Evolutionary conservation across 2,113 vertebrate species (phyloP), one percentile per base, ranked within the genome.

Genomic region (Perca fluviatilis): DNA sequence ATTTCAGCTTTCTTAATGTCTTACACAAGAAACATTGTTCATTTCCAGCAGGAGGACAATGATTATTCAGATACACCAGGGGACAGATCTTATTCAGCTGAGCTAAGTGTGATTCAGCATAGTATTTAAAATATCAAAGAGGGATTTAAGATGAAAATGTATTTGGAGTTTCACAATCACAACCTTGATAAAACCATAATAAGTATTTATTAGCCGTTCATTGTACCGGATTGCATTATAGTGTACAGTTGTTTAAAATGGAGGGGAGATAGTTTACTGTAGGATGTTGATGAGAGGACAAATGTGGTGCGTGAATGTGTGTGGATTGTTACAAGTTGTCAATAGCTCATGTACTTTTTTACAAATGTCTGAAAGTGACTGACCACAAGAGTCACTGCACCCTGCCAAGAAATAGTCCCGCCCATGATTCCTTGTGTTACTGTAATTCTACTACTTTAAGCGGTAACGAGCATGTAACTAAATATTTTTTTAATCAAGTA

Each of bases 41-140:
- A 77, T 80, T 75, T 75, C 12, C 2, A 63, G 46, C 2, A 43
- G 25, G 51, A 58, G 25, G 51, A 58, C 54, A 43, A 77, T 58
- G 8, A 72, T 71, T 71, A 80, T 47, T 47, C 63, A 15, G 43
- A 73, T 25, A 19, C 10, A 57, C 16, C 13, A 30, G 43, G 36
- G 51, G 11, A 71, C 11, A 50, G 12, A 73, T 54, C 47, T 71
- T 76, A 60, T 64, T 74, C 51, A 54, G 46, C 5, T 58, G 54
- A 23, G 25, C 25, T 30, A 51, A 49, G 11, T 56, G 21, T 64
- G 30, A 68, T 51, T 70, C 49, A 25, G 33, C 4, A 3, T 30
- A 3, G 33, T 77, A 21, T 50, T 49, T 27, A 5, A 12, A 60
- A 63, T 40, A 63, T 69, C 49, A 64, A n/a, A 56, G 27, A 16